A percentile compares a stretch with the other conserved stretches of the same genome.
Conservation (phyloP, 2,113 vertebrate genomes). For the Pedetes capensis region DNA sequence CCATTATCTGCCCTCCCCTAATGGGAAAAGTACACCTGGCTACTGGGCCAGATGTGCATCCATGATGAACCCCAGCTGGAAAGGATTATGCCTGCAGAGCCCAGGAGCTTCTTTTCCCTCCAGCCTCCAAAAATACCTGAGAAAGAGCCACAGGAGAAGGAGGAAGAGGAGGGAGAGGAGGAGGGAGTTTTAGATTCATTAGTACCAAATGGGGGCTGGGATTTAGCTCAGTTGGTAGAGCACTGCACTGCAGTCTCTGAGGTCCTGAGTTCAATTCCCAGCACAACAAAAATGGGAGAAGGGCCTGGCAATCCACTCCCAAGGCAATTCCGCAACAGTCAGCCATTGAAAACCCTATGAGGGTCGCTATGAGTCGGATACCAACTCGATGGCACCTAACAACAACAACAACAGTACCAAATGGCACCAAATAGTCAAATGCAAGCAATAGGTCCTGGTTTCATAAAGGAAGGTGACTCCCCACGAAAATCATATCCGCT, state of each 20-base stretch:
- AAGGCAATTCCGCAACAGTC: too few relatives aligned
- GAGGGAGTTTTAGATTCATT: not conserved
- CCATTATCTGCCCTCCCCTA: not conserved
- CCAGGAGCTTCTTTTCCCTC: not conserved
- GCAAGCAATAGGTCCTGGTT: constrained; percentile 52
- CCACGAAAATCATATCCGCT: fast-evolving
- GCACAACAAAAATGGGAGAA: too few relatives aligned
- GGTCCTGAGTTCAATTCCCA: too few relatives aligned
- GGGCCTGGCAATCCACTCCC: too few relatives aligned
- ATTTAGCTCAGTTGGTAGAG: too few relatives aligned
- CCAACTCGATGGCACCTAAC: too few relatives aligned
- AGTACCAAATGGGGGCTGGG: too few relatives aligned
- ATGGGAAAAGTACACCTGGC: not conserved
- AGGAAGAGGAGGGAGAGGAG: constrained; percentile 3
- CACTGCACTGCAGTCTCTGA: too few relatives aligned
- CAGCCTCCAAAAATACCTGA: not conserved
- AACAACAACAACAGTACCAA: not conserved
- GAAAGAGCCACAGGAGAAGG: not conserved
- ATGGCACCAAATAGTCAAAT: constrained; percentile 2
- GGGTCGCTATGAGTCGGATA: too few relatives aligned
- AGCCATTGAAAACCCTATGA: too few relatives aligned
- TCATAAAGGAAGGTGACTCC: not conserved
- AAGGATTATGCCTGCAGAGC: not conserved
- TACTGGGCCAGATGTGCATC: not conserved
- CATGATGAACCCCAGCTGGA: not conserved